These are phyloP conservation scores for Ellobium chinense DNA, from an alignment of 2,888 invertebrate genomes.

Conservation along the genomic window DNA sequence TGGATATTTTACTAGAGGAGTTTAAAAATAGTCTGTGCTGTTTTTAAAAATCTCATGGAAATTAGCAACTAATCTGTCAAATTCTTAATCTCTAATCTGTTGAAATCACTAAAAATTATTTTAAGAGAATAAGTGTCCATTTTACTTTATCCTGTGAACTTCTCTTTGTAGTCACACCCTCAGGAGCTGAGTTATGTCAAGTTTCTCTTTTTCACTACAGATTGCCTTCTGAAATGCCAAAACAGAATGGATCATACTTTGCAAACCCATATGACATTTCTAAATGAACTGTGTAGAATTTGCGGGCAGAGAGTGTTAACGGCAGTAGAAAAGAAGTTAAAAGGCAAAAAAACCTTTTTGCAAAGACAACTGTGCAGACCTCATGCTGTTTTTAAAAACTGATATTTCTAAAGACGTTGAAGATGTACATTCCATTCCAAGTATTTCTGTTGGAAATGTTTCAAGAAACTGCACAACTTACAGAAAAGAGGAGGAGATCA, in stretches of 20 bases:
- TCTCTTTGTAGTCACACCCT: background rate
- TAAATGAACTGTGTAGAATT: background rate
- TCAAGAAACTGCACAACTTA: background rate
- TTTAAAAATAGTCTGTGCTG: background rate
- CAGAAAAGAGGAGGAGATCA: background rate
- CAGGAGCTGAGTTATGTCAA: background rate
- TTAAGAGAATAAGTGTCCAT: background rate
- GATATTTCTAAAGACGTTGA: background rate
- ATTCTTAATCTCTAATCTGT: background rate
- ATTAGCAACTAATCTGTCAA: background rate
- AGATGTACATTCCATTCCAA: background rate
- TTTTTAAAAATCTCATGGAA: background rate
- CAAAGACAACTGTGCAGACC: background rate
- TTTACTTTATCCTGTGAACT: background rate
- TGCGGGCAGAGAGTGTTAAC: background rate
- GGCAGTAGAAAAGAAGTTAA: background rate
- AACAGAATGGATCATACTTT: background rate
- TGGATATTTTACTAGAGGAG: background rate
- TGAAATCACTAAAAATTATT: background rate
- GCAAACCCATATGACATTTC: background rate
- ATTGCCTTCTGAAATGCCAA: background rate
- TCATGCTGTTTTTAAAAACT: background rate
- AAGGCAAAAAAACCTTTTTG: background rate
- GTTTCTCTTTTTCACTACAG: background rate
- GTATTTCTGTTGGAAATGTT: background rate